Base-by-base conservation (phyloP, 2,888 invertebrate species). In the Loripinus fragilis region DNA sequence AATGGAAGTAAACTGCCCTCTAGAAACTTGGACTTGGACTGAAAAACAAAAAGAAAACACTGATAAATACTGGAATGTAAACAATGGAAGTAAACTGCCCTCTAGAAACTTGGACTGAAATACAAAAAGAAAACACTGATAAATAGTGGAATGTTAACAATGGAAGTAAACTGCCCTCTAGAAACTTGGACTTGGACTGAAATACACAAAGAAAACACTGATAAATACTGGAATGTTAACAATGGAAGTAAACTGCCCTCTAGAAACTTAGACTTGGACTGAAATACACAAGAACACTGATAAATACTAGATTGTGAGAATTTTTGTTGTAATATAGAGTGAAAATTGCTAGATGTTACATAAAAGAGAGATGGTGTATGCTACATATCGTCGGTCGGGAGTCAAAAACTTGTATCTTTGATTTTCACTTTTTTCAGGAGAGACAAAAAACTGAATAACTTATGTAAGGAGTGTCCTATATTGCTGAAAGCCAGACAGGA, bases 71-170 rank as follows among this genome's bases (percentile, higher is more conserved):
- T n/a, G n/a, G n/a, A 91, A 83, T 23, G 85, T 85, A 66, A 87
- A 89, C 41, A 88, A 45, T 60, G 71, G 88, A 79, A 64, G 74
- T 41, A 81, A 73, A 73, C 73, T 81, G 17, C 85, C 85, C 10
- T 55, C 70, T 7, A 71, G 23, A 2, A 78, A 20, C 38, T 41
- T 33, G 35, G 25, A 7, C 74, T 74, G 74, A 55, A 55, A n/a
- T 12, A 55, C 8, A 55, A 55, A 7, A 25, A 55, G 55, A 42
- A 15, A n/a, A n/a, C n/a, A n/a, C n/a, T n/a, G n/a, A n/a, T n/a
- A n/a, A n/a, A n/a, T n/a, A n/a, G n/a, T n/a, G n/a, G n/a, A 91
- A 83, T 25, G 85, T 85, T 68, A 87, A 89, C 38, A 88, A 45
- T 64, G 71, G 88, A 78, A 65, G 74, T 41, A 81, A 73, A 74